phyloP scores from a whole-genome alignment of 2,888 invertebrate genomes.

The Lypha dubia region DNA sequence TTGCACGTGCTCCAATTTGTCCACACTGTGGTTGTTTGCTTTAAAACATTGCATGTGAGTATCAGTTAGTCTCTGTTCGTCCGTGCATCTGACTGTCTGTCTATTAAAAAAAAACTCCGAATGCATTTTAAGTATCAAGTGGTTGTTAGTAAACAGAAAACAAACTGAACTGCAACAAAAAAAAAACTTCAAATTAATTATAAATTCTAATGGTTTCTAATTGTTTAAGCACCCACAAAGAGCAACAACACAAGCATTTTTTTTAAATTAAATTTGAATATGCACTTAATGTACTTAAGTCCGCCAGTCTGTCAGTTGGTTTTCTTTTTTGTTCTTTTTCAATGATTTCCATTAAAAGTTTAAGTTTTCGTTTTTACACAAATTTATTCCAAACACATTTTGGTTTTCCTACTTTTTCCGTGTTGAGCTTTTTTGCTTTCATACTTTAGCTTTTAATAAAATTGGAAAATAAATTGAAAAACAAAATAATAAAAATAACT shows the following conservation, averaged over 20 bases:
- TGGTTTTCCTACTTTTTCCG: conserved; percentile 26
- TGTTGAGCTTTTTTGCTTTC: conserved; percentile 2
- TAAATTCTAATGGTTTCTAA: conserved; percentile 63
- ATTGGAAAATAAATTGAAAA: conserved; percentile 19
- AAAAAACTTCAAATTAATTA: conserved; percentile 55
- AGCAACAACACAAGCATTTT: background rate
- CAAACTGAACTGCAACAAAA: background rate
- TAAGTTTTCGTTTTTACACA: background rate
- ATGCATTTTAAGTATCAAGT: conserved; percentile 49
- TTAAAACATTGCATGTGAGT: conserved; percentile 29
- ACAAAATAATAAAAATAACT: background rate
- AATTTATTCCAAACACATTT: conserved; percentile 60
- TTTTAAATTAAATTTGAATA: conserved; percentile 6
- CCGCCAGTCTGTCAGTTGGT: background rate
- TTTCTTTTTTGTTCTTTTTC: background rate
- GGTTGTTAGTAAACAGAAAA: conserved; percentile 1
- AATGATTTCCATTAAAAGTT: conserved; percentile 13
- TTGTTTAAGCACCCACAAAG: conserved; percentile 36
- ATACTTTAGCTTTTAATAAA: conserved; percentile 8
- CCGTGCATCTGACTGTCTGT: background rate
- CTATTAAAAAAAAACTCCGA: conserved; percentile 5
- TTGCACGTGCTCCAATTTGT: conserved; percentile 75
- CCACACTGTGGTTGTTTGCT: conserved; percentile 29
- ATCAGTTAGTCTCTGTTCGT: conserved; percentile 12
- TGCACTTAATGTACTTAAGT: conserved; percentile 3